Evolutionary conservation across 1,140 invertebrate species (phyloP).

Genomic region (Dolichoris vasculosae): DNA sequence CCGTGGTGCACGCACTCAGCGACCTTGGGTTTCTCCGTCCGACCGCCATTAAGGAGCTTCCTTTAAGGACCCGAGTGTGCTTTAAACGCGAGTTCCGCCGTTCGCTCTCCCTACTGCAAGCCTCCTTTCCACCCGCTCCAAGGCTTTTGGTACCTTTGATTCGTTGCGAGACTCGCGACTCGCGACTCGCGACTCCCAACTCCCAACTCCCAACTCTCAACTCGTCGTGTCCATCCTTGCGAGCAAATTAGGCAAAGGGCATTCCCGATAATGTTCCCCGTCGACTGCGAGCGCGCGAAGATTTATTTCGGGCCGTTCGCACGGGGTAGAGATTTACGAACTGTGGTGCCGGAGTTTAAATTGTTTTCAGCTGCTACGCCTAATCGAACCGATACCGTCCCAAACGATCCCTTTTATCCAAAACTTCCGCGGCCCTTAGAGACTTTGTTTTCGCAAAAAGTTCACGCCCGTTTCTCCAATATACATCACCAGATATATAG

Average conservation of each 20-base stretch:
- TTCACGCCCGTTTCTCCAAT: too few species aligned
- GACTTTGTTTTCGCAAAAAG: too few species aligned
- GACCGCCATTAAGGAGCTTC: too few species aligned
- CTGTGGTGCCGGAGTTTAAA: background rate
- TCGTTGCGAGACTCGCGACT: background rate
- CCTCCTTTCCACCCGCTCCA: background rate
- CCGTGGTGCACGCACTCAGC: conserved; percentile 21
- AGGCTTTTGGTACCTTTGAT: background rate
- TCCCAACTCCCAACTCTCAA: background rate
- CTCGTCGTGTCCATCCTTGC: background rate
- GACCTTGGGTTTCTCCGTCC: conserved; percentile 32
- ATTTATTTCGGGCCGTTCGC: background rate
- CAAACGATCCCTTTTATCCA: too few species aligned
- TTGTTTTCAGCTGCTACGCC: background rate
- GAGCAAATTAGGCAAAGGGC: background rate
- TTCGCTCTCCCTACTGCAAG: background rate
- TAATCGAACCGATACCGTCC: background rate
- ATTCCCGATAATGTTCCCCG: background rate
- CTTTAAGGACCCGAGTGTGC: conserved; percentile 24
- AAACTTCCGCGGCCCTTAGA: too few species aligned
- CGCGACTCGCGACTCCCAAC: background rate
- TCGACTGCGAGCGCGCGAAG: background rate
- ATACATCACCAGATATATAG: too few species aligned
- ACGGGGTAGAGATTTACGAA: background rate
- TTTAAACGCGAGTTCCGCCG: background rate